phyloP scores from a whole-genome alignment of 2,113 vertebrate genomes.

The Aptenodytes patagonicus region DNA sequence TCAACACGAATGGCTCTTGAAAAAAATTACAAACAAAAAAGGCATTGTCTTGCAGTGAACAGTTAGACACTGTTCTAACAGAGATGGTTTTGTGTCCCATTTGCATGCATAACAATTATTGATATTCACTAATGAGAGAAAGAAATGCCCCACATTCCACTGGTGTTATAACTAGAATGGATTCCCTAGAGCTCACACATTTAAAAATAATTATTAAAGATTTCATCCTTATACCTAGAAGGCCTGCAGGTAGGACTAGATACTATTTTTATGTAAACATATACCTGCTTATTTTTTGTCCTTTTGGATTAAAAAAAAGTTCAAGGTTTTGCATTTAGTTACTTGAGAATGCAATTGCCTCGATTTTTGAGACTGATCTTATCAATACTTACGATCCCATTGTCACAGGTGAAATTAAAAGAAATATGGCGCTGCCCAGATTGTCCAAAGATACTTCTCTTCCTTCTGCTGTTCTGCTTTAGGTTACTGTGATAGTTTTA shows the following conservation, averaged over 20 bases:
- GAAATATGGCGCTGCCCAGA: neutral
- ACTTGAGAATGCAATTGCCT: neutral
- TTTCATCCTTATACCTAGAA: neutral
- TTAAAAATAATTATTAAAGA: neutral
- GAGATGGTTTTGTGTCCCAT: constrained; percentile 40
- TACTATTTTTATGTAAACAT: neutral
- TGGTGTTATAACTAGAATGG: neutral
- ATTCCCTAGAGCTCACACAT: neutral
- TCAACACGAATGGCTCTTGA: constrained; percentile 11
- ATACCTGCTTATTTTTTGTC: neutral
- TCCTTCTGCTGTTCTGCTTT: neutral
- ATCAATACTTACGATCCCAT: neutral
- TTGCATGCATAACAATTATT: neutral
- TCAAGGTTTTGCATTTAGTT: neutral
- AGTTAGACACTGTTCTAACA: constrained; percentile 29
- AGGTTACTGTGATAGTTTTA: neutral
- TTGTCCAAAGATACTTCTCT: neutral
- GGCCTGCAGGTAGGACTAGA: neutral
- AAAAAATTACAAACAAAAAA: constrained; percentile 32
- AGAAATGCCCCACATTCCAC: neutral
- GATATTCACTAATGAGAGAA: constrained; percentile 22
- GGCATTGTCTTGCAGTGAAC: constrained; percentile 22
- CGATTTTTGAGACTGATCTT: neutral
- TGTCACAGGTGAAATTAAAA: neutral
- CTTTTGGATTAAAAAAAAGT: neutral